Base-by-base conservation (phyloP, 2,888 invertebrate species). In the Mantis religiosa region DNA sequence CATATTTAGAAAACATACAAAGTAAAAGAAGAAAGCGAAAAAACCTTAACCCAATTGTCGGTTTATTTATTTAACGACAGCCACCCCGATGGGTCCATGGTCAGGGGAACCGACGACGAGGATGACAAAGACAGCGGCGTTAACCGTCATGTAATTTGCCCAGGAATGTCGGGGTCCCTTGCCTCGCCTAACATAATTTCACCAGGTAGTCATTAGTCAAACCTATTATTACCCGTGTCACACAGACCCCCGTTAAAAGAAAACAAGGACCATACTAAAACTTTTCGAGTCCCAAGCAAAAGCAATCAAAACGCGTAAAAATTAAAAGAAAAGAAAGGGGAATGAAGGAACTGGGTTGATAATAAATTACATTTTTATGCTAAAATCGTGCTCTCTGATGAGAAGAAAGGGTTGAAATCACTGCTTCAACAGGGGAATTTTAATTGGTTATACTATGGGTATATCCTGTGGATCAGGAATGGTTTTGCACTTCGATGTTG, bases 171-270 rank as follows among this genome's bases (percentile, higher is more conserved):
- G 88, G 89, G 41, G 88, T 54, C 89, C 54, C 82, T 28, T 81
- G 87, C 87, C 81, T 84, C 87, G 87, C 81, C 87, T 84, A 89
- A 85, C 28, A 82, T 88, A 85, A 85, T 88, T 85, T 88, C 83
- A 88, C 88, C 82, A 54, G 85, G 88, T 85, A 41, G 87, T 90
- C 89, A 90, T 90, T 90, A 90, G 90, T 90, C 90, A 89, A 90
- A 90, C 90, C 89, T 86, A 90, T 89, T 88, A 90, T 90, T 90
- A 90, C 89, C 89, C 89, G 82, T 89, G 89, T 89, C 89, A 89
- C 82, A 71, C 54, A 71, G 54, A 71, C 25, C 54, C n/a, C 47
- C n/a, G 28, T 85, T 47, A 20, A 85, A 71, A 54, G 85, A 85
- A 54, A 30, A 71, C 85, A 71, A 85, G 30, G 28, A 34, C 85